Conservation (phyloP, 2,888 invertebrate species). For the Hydroisotoma schaefferi region DNA sequence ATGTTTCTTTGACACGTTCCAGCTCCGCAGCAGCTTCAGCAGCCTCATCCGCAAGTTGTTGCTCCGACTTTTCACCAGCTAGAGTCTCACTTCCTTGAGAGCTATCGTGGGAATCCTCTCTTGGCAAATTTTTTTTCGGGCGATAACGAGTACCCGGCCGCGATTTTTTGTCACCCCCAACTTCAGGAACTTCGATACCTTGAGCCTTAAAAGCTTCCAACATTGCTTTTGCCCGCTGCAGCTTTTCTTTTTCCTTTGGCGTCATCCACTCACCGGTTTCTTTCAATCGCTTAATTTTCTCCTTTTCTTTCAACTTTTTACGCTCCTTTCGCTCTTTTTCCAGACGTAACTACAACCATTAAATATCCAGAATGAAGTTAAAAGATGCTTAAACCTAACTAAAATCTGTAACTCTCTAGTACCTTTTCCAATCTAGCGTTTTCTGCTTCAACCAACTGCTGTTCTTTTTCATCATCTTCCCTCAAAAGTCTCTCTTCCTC, state of each 20-base stretch:
- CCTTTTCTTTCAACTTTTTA: slow-evolving; percentile 88
- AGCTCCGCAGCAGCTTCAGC: slow-evolving; percentile 50
- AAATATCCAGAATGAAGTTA: not conserved
- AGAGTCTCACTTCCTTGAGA: slow-evolving; percentile 46
- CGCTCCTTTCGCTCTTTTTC: slow-evolving; percentile 85
- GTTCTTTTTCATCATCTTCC: slow-evolving; percentile 77
- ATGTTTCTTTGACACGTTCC: slow-evolving; percentile 69
- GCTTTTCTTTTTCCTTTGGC: slow-evolving; percentile 87
- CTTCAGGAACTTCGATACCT: slow-evolving; percentile 75
- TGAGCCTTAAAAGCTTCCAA: slow-evolving; percentile 84
- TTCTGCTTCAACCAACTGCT: slow-evolving; percentile 57
- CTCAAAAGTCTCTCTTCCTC: slow-evolving; percentile 73
- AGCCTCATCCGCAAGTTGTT: slow-evolving; percentile 49
- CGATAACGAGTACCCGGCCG: slow-evolving; percentile 69
- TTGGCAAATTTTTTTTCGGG: slow-evolving; percentile 64
- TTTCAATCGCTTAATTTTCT: slow-evolving; percentile 85
- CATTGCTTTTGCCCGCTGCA: slow-evolving; percentile 81
- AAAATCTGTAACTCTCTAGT: not conserved
- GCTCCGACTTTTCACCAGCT: slow-evolving; percentile 50
- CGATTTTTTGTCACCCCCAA: slow-evolving; percentile 55
- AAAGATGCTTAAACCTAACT: slow-evolving; percentile 3
- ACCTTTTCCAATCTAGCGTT: slow-evolving; percentile 68
- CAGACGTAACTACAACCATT: slow-evolving; percentile 58
- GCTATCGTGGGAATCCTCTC: slow-evolving; percentile 46
- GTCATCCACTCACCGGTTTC: slow-evolving; percentile 94